Base-by-base conservation (phyloP, 2,797 vertebrate genomes). In the Sandelia bainsii region DNA sequence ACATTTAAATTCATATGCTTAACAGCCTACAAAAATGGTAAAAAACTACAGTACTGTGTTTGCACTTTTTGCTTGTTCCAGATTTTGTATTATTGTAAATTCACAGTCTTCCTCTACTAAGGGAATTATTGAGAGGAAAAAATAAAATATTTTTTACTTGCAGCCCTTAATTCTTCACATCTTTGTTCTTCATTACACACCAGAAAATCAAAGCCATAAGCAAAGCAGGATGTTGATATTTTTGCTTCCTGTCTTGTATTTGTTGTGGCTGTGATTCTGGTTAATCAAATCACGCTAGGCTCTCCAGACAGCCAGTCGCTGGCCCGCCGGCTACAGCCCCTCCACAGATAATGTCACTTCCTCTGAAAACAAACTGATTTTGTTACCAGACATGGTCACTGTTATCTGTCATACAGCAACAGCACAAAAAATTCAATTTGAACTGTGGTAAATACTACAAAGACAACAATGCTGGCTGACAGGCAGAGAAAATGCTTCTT, bases 261-360 rank as follows among this genome's bases (percentile, higher is more conserved):
- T 77, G 48, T 79, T 86, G 70, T 82, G 81, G 49, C 64, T 79
- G 63, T 66, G 77, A 76, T 82, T 50, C 63, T 27, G 48, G 29
- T 46, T 84, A 82, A 87, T 90, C 62, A 71, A 77, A 88, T 90
- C 81, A 85, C 46, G 79, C 68, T 23, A 59, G 67, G 64, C 52
- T 65, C 62, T 72, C 69, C 86, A 89, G 86, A 81, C 85, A 76
- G 73, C 14, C 56, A 49, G 83, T 61, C 76, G 64, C 65, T 45
- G 27, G 57, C 63, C 81, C 8, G n/a, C 58, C 5, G 76, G 83
- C 85, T 75, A 72, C 51, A 49, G 46, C 69, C 44, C 53, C 52
- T 60, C 71, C 45, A 74, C 86, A 75, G 81, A 87, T 85, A 86
- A 91, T 87, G 82, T 81, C 81, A 75, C 87, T 88, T 89, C 74